Base-by-base conservation (phyloP, 2,113 vertebrate species). In the Panurus biarmicus region DNA sequence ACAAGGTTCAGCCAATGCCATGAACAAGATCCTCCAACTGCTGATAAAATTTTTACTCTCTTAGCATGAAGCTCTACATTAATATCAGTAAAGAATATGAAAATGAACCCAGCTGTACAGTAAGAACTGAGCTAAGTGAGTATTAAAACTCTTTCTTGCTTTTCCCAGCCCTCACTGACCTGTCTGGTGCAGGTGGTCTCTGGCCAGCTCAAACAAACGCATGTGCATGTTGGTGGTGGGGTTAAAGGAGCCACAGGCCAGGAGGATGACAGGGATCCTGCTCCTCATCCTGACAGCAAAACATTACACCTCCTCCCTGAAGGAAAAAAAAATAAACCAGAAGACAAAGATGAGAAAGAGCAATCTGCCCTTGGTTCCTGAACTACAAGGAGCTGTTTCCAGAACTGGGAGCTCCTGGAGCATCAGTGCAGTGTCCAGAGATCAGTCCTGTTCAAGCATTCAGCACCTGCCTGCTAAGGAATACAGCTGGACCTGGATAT, bases 201-300 rank as follows among this genome's bases (percentile, higher is more conserved):
- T 98, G 86, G 98, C 98, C 94, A 99, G 97, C 96, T 99, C 99
- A 93, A 99, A 99, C 85, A 99, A 97, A 87, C 98, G 98, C 98
- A 99, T 98, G 91, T 99, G 99, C 98, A 99, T 99, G 96, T 99
- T 98, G 93, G 98, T 99, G 97, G 98, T 98, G 87, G 99, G 99
- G 96, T 99, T 99, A 95, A 99, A 99, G 69, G 98, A 99, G 85
- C 98, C 98, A 56, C 99, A 99, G 51, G 98, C 98, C 40, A 99
- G 96, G 24, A 99, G 98, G 57, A 98, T 95, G 56, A 99, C 97
- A n/a, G 98, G 98, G 89, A 98, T 97, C 45, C 96, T 98, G 94
- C 42, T 94, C 92, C 97, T 98, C 98, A 99, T 98, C 47, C 77
- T 87, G 60, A 35, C 86, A 40, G 65, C 66, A 90, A 95, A 53